These are phyloP conservation scores for Cotesia typhae DNA, from an alignment of 1,140 invertebrate species.

Conservation along the genomic window DNA sequence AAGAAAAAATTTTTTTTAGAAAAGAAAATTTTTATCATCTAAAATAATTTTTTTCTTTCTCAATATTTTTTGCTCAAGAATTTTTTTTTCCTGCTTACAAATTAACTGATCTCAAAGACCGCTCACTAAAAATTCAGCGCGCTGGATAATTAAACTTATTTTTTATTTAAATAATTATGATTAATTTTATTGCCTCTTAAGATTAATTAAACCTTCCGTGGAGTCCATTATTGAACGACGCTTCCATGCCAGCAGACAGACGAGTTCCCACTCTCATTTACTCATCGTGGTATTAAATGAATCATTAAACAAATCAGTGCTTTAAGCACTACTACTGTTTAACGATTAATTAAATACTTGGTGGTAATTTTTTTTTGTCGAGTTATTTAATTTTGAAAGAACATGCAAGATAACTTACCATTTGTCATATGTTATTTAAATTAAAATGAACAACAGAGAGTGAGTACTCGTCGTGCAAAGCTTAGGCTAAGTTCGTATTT, in stretches of 20 bases:
- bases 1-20: no score
- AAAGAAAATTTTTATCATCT: no score
- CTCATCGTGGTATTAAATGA: not conserved
- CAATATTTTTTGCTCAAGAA: no score
- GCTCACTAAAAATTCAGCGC: not conserved
- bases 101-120: no score
- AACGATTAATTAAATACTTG: not conserved
- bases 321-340: not conserved
- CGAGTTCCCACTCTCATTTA: conserved; percentile 47
- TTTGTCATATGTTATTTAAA: no score
- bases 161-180: no score
- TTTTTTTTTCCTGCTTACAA: no score
- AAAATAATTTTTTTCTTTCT: no score
- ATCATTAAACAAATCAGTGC: not conserved
- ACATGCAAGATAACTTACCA: no score
- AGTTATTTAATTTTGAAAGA: not conserved
- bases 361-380: not conserved
- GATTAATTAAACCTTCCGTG: conserved; percentile 40
- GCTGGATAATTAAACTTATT: not conserved
- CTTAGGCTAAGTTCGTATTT: conserved; percentile 63
- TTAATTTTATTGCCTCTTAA: no score
- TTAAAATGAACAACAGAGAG: not conserved
- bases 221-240: conserved; percentile 65
- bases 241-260: conserved; percentile 63
- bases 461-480: conserved; percentile 60